Percentiles rank a stretch among this genome's conserved stretches.
These are phyloP conservation scores for Syngnathus acus DNA, from an alignment of 2,797 vertebrate genomes.

Conservation along the genomic window DNA sequence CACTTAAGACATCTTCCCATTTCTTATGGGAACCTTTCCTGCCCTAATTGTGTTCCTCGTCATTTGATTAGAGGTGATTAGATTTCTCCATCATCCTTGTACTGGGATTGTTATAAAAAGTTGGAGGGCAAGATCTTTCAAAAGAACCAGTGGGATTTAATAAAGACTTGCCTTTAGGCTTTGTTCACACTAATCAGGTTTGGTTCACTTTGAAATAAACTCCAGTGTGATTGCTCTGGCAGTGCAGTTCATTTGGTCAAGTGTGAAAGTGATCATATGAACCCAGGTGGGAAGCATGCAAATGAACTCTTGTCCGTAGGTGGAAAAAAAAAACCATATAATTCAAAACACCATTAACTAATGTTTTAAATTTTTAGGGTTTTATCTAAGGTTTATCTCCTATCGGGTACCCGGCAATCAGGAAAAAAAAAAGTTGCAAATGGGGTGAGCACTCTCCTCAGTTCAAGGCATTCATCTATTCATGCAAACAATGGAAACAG, in stretches of 20 bases:
- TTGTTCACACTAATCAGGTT: neutral
- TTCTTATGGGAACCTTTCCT: constrained; percentile 1
- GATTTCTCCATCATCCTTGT: neutral
- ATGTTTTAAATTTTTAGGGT: no score
- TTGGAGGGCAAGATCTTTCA: neutral
- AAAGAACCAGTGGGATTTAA: neutral
- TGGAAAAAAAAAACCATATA: neutral
- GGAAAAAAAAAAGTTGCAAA: neutral
- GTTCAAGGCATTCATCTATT: neutral
- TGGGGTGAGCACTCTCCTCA: neutral
- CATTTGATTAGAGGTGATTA: constrained; percentile 6
- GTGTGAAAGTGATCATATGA: neutral
- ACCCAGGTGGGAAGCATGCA: neutral
- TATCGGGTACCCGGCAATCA: no score
- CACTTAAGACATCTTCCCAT: neutral
- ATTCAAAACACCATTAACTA: neutral
- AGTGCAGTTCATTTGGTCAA: neutral
- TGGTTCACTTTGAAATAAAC: neutral
- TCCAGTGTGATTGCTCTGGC: neutral
- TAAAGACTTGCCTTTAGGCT: neutral
- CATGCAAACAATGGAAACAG: no score
- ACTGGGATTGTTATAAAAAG: neutral
- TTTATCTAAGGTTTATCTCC: no score
- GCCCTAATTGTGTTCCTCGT: neutral
- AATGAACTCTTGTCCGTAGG: neutral